A percentile compares a stretch with the other conserved stretches of the same genome.
phyloP scores from a whole-genome alignment of 1,140 invertebrate genomes.

The Monochamus saltuarius region DNA sequence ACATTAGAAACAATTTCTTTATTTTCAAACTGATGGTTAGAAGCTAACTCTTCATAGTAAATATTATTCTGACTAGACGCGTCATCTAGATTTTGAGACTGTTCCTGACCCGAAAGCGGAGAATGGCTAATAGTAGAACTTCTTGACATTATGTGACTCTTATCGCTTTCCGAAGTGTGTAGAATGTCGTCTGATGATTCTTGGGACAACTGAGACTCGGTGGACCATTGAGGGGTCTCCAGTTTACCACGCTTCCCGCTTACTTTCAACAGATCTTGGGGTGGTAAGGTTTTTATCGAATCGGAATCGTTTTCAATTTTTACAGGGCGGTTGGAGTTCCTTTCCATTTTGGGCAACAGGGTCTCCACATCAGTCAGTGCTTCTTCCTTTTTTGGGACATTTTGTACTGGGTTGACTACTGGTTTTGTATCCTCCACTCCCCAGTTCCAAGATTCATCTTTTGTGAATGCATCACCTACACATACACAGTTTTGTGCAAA shows the following conservation, averaged over 20 bases:
- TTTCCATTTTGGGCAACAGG: slow-evolving; percentile 26
- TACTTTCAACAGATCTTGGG: slow-evolving; percentile 10
- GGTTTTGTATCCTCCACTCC: slow-evolving; percentile 33
- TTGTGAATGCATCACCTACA: slow-evolving; percentile 51
- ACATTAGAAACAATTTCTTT: slow-evolving; percentile 36
- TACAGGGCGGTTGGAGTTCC: not conserved
- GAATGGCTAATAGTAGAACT: slow-evolving; percentile 54
- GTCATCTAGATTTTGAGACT: slow-evolving; percentile 8
- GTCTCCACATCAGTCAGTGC: slow-evolving; percentile 5
- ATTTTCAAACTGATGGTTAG: slow-evolving; percentile 36
- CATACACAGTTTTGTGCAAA: not conserved
- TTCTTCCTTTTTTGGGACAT: slow-evolving; percentile 1
- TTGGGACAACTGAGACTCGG: slow-evolving; percentile 62
- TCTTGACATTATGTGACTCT: slow-evolving; percentile 59
- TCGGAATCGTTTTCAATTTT: slow-evolving; percentile 8
- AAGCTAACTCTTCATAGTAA: slow-evolving; percentile 2
- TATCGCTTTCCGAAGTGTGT: slow-evolving; percentile 58
- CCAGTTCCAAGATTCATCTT: slow-evolving; percentile 53
- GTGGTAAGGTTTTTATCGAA: not conserved
- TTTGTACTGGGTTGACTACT: not conserved
- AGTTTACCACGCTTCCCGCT: slow-evolving; percentile 36
- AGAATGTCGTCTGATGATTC: slow-evolving; percentile 59
- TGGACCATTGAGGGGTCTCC: slow-evolving; percentile 60
- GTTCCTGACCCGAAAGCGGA: slow-evolving; percentile 34
- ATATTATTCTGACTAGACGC: slow-evolving; percentile 1